Evolutionary conservation across 2,113 vertebrate genomes (phyloP).

Genomic region (Chiloscyllium plagiosum): DNA sequence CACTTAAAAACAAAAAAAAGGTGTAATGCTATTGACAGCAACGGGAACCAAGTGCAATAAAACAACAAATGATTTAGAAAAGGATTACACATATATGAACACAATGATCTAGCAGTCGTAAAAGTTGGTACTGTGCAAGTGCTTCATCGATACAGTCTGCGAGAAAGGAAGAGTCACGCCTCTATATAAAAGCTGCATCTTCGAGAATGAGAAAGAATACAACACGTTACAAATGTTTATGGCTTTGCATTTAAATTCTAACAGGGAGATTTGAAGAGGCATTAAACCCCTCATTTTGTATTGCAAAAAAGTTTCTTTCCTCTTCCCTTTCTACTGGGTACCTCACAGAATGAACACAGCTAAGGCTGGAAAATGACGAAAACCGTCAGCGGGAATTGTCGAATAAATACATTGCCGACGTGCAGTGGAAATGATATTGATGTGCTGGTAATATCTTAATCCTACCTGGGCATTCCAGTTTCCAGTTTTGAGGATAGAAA

Average conservation of each 20-base stretch:
- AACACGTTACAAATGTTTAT: background rate
- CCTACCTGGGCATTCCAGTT: no score
- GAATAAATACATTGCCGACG: background rate
- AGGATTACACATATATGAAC: background rate
- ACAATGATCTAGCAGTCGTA: background rate
- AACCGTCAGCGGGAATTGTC: background rate
- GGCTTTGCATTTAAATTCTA: background rate
- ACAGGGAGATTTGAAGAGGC: background rate
- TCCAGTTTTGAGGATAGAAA: background rate
- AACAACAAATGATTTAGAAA: background rate
- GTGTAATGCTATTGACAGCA: background rate
- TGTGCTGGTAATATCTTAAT: background rate
- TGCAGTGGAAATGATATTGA: background rate
- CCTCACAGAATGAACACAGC: constrained; percentile 25
- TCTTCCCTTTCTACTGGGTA: background rate
- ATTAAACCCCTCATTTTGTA: background rate
- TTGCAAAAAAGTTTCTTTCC: background rate
- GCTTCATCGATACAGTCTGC: background rate
- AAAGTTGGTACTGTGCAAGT: no score
- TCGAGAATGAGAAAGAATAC: background rate
- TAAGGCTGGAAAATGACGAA: background rate
- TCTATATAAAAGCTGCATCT: background rate
- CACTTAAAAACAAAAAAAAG: background rate
- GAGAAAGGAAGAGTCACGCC: background rate
- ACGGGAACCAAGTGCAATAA: background rate